Percentiles rank a stretch among this genome's conserved stretches.
These are phyloP conservation scores for Aethes cnicana DNA, from an alignment of 2,888 invertebrate genomes.

Conservation along the genomic window DNA sequence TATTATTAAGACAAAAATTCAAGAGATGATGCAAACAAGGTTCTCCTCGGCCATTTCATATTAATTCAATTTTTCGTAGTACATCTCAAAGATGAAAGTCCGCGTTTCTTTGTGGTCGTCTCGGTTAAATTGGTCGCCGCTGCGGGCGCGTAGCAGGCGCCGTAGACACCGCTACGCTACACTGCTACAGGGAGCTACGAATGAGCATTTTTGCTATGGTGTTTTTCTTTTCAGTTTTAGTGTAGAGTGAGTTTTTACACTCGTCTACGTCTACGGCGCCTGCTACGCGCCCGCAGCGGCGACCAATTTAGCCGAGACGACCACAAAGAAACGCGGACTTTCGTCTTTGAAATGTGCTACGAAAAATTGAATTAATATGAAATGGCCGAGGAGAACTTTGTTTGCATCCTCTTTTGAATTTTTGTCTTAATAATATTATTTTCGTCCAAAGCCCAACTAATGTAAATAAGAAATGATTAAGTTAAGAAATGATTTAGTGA, in stretches of 20 bases:
- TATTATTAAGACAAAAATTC: too few relatives aligned
- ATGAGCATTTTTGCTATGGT: slow-evolving; percentile 6
- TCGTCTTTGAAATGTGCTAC: slow-evolving; percentile 17
- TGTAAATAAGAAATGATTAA: too few relatives aligned
- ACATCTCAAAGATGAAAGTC: slow-evolving; percentile 25
- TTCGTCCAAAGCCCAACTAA: too few relatives aligned
- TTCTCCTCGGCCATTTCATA: too few relatives aligned
- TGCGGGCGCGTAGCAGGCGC: slow-evolving; percentile 54
- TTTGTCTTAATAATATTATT: too few relatives aligned
- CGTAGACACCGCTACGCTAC: slow-evolving; percentile 57
- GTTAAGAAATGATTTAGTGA: too few relatives aligned
- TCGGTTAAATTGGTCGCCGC: slow-evolving; percentile 48
- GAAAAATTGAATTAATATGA: slow-evolving; percentile 17
- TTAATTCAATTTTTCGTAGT: slow-evolving; percentile 14
- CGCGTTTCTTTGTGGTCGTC: slow-evolving; percentile 44
- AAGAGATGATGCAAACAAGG: too few relatives aligned
- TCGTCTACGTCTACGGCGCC: slow-evolving; percentile 57
- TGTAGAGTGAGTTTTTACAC: too few relatives aligned
- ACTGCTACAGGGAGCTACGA: slow-evolving; percentile 47
- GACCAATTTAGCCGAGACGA: slow-evolving; percentile 48
- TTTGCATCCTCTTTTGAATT: too few relatives aligned
- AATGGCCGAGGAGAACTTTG: too few relatives aligned
- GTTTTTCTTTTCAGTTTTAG: too few relatives aligned
- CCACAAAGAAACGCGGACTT: slow-evolving; percentile 43
- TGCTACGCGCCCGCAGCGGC: slow-evolving; percentile 51